Conservation (phyloP, 2,888 invertebrate species). For the Alviniconcha strummeri region DNA sequence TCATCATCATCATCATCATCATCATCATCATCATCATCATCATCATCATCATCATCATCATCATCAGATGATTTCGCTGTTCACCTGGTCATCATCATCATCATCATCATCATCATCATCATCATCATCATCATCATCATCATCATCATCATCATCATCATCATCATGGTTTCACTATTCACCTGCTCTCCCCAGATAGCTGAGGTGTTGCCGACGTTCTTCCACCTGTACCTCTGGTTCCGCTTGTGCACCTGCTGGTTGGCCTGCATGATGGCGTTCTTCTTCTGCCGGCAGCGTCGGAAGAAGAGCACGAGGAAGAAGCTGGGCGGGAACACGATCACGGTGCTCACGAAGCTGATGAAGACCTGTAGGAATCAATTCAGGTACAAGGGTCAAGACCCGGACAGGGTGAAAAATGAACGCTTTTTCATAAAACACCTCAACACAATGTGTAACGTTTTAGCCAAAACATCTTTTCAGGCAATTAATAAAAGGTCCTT, state of each 20-base stretch:
- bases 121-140: background rate
- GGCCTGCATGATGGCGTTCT: conserved; percentile 62
- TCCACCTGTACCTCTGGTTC: conserved; percentile 66
- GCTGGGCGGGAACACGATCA: conserved; percentile 71
- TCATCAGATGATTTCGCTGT: no score
- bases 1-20: background rate
- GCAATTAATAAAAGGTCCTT: no score
- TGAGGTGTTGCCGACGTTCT: conserved; percentile 57
- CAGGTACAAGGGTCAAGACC: no score
- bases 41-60: background rate
- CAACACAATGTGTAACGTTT: no score
- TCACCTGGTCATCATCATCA: background rate
- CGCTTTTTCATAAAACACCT: no score
- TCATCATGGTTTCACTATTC: background rate
- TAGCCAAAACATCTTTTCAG: no score
- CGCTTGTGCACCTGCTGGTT: conserved; percentile 62
- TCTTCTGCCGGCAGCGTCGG: conserved; percentile 64
- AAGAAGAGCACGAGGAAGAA: conserved; percentile 71
- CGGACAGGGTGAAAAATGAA: no score
- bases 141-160: conserved; percentile 1
- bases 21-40: background rate
- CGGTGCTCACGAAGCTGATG: conserved; percentile 69
- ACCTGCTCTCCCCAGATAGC: conserved; percentile 46
- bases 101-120: background rate
- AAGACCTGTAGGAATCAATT: conserved; percentile 61